phyloP scores from a whole-genome alignment of 1,140 invertebrate species.

The Cotesia chilonis region DNA sequence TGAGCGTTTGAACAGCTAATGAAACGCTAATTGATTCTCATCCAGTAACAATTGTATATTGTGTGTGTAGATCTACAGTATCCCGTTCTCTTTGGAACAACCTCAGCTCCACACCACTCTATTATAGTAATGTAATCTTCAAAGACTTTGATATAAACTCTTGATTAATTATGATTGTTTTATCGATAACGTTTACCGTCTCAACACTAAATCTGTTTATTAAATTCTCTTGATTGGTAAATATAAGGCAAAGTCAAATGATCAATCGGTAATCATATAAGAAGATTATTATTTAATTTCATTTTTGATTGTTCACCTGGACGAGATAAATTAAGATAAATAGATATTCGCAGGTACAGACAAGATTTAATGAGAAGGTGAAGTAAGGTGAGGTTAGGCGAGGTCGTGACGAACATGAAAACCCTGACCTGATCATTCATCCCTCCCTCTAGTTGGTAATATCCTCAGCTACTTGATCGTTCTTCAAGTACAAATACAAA shows the following conservation, averaged over 20 bases:
- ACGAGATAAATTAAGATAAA: too few species aligned
- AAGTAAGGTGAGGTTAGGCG: constrained; percentile 50
- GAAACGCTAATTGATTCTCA: constrained; percentile 49
- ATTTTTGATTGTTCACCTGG: too few species aligned
- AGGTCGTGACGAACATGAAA: constrained; percentile 51
- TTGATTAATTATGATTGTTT: too few species aligned
- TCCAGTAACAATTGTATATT: background rate
- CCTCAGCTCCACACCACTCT: background rate
- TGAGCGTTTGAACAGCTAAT: constrained; percentile 43
- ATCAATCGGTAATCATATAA: too few species aligned
- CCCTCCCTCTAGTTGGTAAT: constrained; percentile 32
- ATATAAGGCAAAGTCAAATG: too few species aligned
- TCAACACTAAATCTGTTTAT: too few species aligned
- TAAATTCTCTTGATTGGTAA: too few species aligned
- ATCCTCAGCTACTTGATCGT: constrained; percentile 21
- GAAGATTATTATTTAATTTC: too few species aligned
- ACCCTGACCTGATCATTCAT: constrained; percentile 56
- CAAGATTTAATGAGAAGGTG: constrained; percentile 33
- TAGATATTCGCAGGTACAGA: constrained; percentile 23
- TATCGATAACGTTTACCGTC: too few species aligned
- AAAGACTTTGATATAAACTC: too few species aligned
- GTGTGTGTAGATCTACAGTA: constrained; percentile 10
- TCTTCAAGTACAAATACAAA: constrained; percentile 27
- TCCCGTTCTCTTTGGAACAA: constrained; percentile 2
- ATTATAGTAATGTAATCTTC: too few species aligned